Conservation (phyloP, 2,888 invertebrate genomes). For the Cantharis nigra region DNA sequence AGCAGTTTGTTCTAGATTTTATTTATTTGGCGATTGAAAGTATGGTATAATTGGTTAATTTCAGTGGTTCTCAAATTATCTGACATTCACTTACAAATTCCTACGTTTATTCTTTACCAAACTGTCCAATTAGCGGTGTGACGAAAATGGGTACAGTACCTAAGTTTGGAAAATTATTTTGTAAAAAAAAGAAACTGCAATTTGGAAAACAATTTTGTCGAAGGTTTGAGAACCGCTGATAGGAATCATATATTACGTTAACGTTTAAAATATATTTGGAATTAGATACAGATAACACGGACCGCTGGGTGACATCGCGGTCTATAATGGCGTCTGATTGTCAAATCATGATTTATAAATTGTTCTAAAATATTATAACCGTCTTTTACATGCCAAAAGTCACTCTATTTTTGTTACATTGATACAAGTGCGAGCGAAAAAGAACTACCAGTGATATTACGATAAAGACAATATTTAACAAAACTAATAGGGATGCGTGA, state of each 20-base stretch:
- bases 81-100: neutral
- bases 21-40: constrained; percentile 31
- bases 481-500: constrained; percentile 30
- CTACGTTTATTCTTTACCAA: neutral
- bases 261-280: constrained; percentile 38
- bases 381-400: constrained; percentile 26
- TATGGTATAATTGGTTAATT: constrained; percentile 1
- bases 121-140: neutral
- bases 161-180: neutral
- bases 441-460: constrained; percentile 14
- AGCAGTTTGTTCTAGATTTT: constrained; percentile 38
- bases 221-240: constrained; percentile 14
- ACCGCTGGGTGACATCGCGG: constrained; percentile 49
- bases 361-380: constrained; percentile 34
- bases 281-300: constrained; percentile 42
- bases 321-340: constrained; percentile 48
- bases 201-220: neutral
- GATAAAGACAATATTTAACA: constrained; percentile 23
- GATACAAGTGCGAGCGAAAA: constrained; percentile 17
- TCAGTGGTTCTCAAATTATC: constrained; percentile 10
- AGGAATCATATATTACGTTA: constrained; percentile 16
- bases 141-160: neutral
- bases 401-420: constrained; percentile 23
- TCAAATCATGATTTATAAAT: constrained; percentile 50
- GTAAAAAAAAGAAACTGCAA: neutral